phyloP scores from a whole-genome alignment of 2,797 vertebrate genomes.

The Nothura maculosa region DNA sequence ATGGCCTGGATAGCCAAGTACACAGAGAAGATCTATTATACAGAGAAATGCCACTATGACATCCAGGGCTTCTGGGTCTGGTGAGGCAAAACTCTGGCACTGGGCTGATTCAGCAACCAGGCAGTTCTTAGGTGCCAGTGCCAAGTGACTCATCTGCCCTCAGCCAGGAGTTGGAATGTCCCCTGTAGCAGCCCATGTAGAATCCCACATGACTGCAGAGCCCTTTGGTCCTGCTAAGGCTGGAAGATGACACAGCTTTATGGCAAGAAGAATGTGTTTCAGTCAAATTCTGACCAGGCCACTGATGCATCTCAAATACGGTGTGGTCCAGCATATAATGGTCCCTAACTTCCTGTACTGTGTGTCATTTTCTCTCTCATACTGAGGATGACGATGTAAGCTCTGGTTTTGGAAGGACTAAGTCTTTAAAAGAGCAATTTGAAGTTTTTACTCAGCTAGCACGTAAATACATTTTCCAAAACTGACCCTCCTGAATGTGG shows the following conservation, averaged over 20 bases:
- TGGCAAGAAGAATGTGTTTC: neutral
- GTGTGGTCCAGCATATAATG: neutral
- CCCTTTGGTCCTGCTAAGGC: neutral
- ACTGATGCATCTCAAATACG: neutral
- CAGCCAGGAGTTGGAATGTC: neutral
- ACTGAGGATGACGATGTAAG: rapidly evolving
- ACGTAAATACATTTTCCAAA: neutral
- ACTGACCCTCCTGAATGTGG: neutral
- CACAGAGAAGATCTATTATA: neutral
- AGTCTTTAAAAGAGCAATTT: neutral
- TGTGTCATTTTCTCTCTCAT: neutral
- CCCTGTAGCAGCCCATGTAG: neutral
- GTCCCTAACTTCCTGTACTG: rapidly evolving
- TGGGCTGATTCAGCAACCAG: neutral
- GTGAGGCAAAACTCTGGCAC: neutral
- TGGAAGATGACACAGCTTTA: neutral
- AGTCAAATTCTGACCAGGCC: neutral
- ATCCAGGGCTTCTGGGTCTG: neutral
- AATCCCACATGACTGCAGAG: neutral
- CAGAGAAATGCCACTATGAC: neutral
- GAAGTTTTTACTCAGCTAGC: neutral
- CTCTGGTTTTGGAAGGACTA: rapidly evolving
- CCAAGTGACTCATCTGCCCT: neutral
- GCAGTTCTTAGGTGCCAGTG: neutral
- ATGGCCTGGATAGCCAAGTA: neutral